These are phyloP conservation scores for Gryllus bimaculatus DNA, from an alignment of 1,140 invertebrate species.

Conservation along the genomic window DNA sequence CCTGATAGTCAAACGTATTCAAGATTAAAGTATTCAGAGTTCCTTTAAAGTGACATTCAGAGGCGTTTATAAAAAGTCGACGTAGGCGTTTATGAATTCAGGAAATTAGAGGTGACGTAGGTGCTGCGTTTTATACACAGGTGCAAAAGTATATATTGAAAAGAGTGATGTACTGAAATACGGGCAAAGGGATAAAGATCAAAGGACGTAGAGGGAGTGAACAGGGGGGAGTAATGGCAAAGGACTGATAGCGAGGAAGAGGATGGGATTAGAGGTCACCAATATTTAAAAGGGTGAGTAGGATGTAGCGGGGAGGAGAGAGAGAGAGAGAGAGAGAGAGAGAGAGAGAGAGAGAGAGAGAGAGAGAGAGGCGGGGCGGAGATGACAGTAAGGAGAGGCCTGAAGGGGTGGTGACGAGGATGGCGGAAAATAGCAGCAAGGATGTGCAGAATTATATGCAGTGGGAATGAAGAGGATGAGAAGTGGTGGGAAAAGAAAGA, in stretches of 20 bases:
- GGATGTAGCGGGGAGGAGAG: background rate
- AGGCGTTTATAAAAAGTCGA: too few relatives aligned
- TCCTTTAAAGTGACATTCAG: too few relatives aligned
- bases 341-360: background rate
- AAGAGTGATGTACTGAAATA: too few relatives aligned
- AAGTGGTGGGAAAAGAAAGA: background rate
- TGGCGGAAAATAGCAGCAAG: background rate
- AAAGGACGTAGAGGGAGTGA: background rate
- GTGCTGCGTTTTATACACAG: too few relatives aligned
- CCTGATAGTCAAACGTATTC: too few relatives aligned
- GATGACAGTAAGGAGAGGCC: background rate
- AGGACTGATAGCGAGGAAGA: background rate
- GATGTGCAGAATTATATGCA: background rate
- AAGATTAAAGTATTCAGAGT: too few relatives aligned
- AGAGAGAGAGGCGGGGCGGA: too few relatives aligned
- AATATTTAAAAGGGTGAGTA: background rate
- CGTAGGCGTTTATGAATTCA: too few relatives aligned
- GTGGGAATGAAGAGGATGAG: background rate
- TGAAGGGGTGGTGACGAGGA: background rate
- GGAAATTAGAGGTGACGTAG: too few relatives aligned
- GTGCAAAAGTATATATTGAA: too few relatives aligned
- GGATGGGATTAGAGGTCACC: background rate
- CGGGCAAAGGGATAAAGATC: too few relatives aligned
- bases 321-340: background rate
- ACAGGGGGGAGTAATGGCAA: background rate